A percentile compares a stretch with the other conserved stretches of the same genome.
phyloP scores from a whole-genome alignment of 2,888 invertebrate species.

The Invenusta paracnida region DNA sequence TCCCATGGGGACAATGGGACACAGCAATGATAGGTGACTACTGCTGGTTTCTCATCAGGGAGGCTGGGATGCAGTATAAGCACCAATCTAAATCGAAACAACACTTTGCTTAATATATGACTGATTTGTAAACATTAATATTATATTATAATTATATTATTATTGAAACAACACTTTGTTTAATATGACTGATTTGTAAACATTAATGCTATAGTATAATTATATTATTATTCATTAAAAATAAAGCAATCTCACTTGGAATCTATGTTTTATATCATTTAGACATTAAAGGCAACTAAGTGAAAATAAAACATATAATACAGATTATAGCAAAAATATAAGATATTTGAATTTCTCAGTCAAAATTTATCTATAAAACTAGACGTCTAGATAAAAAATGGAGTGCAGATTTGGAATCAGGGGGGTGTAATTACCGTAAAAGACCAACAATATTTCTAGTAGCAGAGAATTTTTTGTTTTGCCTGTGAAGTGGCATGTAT shows the following conservation, averaged over 20 bases:
- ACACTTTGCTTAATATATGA: no score
- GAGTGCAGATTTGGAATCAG: not conserved
- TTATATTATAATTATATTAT: no score
- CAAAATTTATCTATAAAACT: not conserved
- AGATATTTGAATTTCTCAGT: not conserved
- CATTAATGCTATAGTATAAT: not conserved
- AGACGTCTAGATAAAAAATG: not conserved
- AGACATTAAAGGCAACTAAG: not conserved
- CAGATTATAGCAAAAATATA: not conserved
- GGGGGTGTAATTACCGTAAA: not conserved
- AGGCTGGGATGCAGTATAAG: no score
- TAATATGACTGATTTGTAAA: no score
- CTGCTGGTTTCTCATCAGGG: no score
- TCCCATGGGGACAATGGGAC: no score
- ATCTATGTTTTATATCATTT: not conserved
- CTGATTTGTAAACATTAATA: no score
- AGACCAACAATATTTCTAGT: not conserved
- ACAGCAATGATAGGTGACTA: no score
- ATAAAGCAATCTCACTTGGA: not conserved
- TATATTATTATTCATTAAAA: not conserved
- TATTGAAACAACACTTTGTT: no score
- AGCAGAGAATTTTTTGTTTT: not conserved
- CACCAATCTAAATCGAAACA: no score
- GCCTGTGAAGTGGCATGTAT: no score
- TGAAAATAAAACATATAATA: not conserved